Evolutionary conservation across 2,888 invertebrate species (phyloP), one percentile per base, ranked within the genome.

Genomic region (Cephonodes hylas): DNA sequence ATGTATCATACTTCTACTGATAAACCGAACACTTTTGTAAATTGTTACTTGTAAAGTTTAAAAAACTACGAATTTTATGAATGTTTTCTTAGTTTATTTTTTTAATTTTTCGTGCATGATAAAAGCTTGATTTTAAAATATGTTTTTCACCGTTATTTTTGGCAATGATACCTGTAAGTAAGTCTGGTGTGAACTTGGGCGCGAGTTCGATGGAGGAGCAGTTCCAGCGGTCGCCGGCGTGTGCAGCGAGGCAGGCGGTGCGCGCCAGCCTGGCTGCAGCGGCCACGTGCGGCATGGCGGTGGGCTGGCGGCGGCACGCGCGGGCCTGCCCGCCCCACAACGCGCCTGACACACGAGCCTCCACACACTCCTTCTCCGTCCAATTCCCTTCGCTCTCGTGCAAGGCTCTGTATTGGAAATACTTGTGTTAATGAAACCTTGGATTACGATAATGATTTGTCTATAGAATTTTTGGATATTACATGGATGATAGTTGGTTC

Each of bases 171-270:
- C 97, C 97, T 89, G 95, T 94, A 1, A 95, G 94, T 67, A 97
- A 88, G 84, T 97, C 97, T 6, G 96, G 95, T n/a, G 95, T 93
- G 71, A 95, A 94, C 72, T 93, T 93, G 0, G 97, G 97, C 0
- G 96, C 96, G 22, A 92, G 91, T 45, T 93, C 93, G 60, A 96
- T 93, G 48, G 96, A 95, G 64, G 96, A 96, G 87, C 97, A 97
- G 88, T 97, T 97, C 97, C 97, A 97, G 63, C 97, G 90, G 66
- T 96, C 93, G 73, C 96, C 94, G 25, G 93, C 91, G 85, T 97
- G 96, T 23, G 95, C 93, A 67, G 93, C 87, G 82, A 95, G 95
- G 85, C 97, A 97, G 58, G 95, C 95, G 65, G 93, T 88, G 59
- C 95, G 93, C 4, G 96, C 94, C 63, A 95, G 89, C 42, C 93